Conservation (phyloP, 2,797 vertebrate species). For the Diplodus puntazzo region DNA sequence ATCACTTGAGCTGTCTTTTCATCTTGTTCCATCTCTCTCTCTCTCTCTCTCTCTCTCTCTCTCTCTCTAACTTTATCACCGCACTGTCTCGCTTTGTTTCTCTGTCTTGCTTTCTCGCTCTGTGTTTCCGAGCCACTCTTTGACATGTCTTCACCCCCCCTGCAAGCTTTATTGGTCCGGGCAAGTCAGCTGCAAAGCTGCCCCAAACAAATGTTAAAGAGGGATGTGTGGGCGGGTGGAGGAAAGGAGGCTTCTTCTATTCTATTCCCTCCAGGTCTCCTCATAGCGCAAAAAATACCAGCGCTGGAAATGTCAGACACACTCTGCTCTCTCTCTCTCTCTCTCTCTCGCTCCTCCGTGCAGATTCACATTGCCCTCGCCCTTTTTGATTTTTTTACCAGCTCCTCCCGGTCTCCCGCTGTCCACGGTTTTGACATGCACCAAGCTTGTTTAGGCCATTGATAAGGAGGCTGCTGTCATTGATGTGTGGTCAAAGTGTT, state of each 20-base stretch:
- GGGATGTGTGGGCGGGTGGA: slow-evolving; percentile 29
- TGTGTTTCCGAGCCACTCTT: slow-evolving; percentile 27
- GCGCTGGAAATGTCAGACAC: slow-evolving; percentile 64
- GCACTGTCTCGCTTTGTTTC: slow-evolving; percentile 10
- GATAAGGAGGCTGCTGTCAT: slow-evolving; percentile 67
- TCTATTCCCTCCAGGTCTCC: slow-evolving; percentile 54
- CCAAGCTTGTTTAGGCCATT: slow-evolving; percentile 64
- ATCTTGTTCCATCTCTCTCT: slow-evolving; percentile 27
- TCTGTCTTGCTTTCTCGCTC: slow-evolving; percentile 20
- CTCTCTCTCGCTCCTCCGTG: not conserved
- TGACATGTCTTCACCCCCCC: slow-evolving; percentile 47
- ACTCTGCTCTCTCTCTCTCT: slow-evolving; percentile 39
- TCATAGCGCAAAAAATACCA: slow-evolving; percentile 59
- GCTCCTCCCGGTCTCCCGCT: slow-evolving; percentile 22
- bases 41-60: not conserved
- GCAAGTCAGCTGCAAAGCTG: slow-evolving; percentile 52
- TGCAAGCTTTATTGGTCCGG: slow-evolving; percentile 44
- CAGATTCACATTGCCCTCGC: slow-evolving; percentile 43
- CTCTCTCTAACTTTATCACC: slow-evolving; percentile 18
- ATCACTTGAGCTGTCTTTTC: slow-evolving; percentile 50
- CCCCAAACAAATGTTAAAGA: slow-evolving; percentile 60
- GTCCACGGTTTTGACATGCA: slow-evolving; percentile 54
- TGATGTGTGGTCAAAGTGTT: slow-evolving; percentile 72
- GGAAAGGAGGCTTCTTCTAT: slow-evolving; percentile 37
- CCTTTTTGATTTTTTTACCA: slow-evolving; percentile 16